Evolutionary conservation across 1,140 invertebrate genomes (phyloP).

Genomic region (Bombus terrestris): DNA sequence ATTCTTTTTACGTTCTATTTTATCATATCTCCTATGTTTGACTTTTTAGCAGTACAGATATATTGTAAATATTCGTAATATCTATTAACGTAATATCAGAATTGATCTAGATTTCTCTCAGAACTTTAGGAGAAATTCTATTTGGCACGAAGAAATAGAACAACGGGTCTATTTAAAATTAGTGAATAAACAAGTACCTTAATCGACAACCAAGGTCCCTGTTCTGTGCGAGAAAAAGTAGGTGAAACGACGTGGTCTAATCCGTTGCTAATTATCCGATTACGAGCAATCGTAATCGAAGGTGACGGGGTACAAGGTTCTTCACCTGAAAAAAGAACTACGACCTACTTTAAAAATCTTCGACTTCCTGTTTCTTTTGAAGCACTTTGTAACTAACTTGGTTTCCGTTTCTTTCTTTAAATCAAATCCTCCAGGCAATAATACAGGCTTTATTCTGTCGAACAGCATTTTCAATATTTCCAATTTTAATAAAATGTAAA

Average conservation of each 20-base stretch:
- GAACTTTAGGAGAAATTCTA: background rate
- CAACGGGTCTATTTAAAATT: background rate
- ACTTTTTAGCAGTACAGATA: too few relatives aligned
- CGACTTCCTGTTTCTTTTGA: background rate
- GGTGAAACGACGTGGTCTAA: slow-evolving; percentile 14
- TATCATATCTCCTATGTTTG: too few relatives aligned
- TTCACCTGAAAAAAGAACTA: slow-evolving; percentile 8
- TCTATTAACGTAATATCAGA: background rate
- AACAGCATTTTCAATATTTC: slow-evolving; percentile 6
- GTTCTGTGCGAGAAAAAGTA: slow-evolving; percentile 3
- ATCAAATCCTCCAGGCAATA: background rate
- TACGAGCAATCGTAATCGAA: slow-evolving; percentile 37
- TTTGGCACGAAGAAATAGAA: background rate
- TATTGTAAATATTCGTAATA: too few relatives aligned
- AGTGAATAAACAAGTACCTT: background rate
- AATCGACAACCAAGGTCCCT: slow-evolving; percentile 26
- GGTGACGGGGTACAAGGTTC: slow-evolving; percentile 31
- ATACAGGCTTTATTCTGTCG: background rate
- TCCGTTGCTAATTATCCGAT: slow-evolving; percentile 37
- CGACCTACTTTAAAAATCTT: background rate
- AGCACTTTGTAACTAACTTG: background rate
- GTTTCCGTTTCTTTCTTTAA: background rate
- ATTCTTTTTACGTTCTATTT: too few relatives aligned
- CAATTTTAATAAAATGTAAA: background rate
- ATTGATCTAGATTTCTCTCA: background rate